Base-by-base conservation (phyloP, 2,797 vertebrate species). In the Coregonus ussuriensis region DNA sequence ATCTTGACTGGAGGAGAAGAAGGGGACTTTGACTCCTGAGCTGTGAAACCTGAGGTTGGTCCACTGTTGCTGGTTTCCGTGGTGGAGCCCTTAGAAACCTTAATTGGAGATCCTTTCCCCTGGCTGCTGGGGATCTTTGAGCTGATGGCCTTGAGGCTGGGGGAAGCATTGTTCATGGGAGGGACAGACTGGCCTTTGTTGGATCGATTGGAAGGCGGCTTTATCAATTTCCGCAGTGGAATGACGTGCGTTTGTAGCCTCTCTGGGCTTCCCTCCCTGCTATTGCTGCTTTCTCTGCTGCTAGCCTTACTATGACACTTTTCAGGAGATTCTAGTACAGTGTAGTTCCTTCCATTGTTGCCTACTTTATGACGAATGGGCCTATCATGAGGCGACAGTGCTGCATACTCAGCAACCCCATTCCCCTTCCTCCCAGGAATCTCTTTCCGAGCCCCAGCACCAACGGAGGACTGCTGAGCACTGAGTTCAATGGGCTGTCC, bases 401-500 rank as follows among this genome's bases (percentile, higher is more conserved):
- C 93, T 82, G 93, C 77, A 82, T 92, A 94, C 77, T 93, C 89
- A 4, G 83, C 68, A 81, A 77, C 87, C 72, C 80, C 80, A 18
- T 84, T 90, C 66, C 79, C 80, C 25, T 84, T 90, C 62, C 78
- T 76, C 76, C 92, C 85, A 79, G 93, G 89, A 80, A 91, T 80
- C 75, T 93, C 92, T 82, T 92, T 91, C 88, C 52, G 91, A 81
- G 89, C 88, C 75, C 91, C 88, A 54, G 91, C 88, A 81, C 89
- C 85, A 81, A 88, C 77, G 72, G 90, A 84, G 29, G 91, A 90
- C 82, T 93, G 95, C 83, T 93, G 93, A 76, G 94, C 91, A 82
- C 92, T 93, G 73, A 96, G 92, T 87, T 96, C 94, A 83, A 96
- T 94, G 4, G 95, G 95, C 76, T 96, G 93, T 15, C 95, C 95